phyloP scores from a whole-genome alignment of 2,797 vertebrate genomes.

The Rhincodon typus region DNA sequence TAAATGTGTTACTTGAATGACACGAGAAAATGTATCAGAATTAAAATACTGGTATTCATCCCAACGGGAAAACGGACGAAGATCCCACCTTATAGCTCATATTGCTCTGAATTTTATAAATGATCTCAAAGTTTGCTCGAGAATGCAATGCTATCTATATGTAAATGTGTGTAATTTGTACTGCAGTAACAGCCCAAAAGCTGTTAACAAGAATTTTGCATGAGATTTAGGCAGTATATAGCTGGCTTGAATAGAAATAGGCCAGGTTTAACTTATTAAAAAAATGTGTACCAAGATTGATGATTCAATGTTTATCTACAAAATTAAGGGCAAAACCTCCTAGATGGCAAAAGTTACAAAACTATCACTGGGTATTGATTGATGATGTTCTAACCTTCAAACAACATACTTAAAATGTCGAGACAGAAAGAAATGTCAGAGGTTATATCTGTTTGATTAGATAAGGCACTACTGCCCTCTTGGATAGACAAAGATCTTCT shows the following conservation, averaged over 20 bases:
- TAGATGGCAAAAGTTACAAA: neutral
- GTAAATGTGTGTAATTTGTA: conserved; percentile 7
- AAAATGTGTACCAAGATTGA: neutral
- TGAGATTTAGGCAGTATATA: neutral
- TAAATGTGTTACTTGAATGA: neutral
- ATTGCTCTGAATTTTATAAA: neutral
- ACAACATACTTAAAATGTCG: neutral
- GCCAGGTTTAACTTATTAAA: neutral
- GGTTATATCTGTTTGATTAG: neutral
- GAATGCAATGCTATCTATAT: conserved; percentile 12
- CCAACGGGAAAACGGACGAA: neutral
- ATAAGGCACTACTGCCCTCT: neutral
- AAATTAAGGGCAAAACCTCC: conserved; percentile 6
- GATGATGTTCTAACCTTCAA: neutral
- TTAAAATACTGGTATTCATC: neutral
- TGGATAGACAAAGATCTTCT: neutral
- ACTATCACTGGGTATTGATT: neutral
- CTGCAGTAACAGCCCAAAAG: neutral
- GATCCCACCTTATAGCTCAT: neutral
- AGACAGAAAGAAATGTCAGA: neutral
- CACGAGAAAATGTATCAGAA: neutral
- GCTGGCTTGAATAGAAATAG: neutral
- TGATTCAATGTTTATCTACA: neutral
- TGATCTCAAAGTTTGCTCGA: neutral
- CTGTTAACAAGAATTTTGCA: neutral